Evolutionary conservation across 2,888 invertebrate genomes (phyloP), one percentile per base, ranked within the genome.

Genomic region (Entomobrya proxima): DNA sequence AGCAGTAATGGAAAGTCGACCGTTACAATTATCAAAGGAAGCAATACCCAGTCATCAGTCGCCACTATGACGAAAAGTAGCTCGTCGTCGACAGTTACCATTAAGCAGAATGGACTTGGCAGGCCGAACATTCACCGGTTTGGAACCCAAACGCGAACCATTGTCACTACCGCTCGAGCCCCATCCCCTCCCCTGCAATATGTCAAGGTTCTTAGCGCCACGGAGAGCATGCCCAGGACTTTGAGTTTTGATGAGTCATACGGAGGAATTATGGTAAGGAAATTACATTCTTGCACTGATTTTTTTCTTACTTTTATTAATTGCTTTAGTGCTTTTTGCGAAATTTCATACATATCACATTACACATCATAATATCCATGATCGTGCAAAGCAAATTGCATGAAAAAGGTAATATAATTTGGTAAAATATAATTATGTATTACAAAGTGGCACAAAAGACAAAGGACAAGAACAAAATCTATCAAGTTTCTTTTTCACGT

Each of bases 21-120:
- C 40, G 79, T 79, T 64, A 79, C 74, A 74, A 85, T 85, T 58
- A 85, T 85, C 79, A 85, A 85, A 72, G 85, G 85, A 79, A 85
- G 85, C 79, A 85, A 85, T 79, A 72, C 78, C 50, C 79, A 79
- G 79, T 85, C 85, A 84, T 35, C 67, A 6, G 1, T 55, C 37
- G 35, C 83, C 52, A 47, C 77, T 18, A 1, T 84, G 64, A 40
- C 85, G 35, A 85, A 79, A 79, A 47, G 44, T 40, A 30, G 37
- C 76, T 32, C 21, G 3, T 40, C 74, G n/a, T 52, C 55, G 72
- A 30, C 69, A 79, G 78, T 84, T 84, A 84, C 84, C 84, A 77
- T 84, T 44, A 84, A 85, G 27, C 78, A 85, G 55, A 77, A 85
- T 85, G 85, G 78, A 47, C 85, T 85, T 24, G 85, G 85, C 21